Percentiles rank a stretch among this genome's conserved stretches.
These are phyloP conservation scores for Leucoma salicis DNA, from an alignment of 2,888 invertebrate genomes.

Conservation along the genomic window DNA sequence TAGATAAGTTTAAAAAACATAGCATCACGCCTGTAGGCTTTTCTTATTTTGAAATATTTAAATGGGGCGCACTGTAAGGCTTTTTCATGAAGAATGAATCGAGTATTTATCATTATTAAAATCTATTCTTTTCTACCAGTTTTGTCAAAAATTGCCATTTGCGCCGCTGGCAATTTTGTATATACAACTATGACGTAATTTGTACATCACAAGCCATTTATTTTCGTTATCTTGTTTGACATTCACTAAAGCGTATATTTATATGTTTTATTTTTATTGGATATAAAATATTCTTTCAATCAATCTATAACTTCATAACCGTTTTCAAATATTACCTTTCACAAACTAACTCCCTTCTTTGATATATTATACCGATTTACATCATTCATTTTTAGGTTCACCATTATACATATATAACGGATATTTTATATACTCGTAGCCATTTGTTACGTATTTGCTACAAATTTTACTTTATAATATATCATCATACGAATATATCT, in stretches of 20 bases:
- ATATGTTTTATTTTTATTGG: constrained; percentile 14
- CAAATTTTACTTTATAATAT: too few species aligned
- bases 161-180: constrained; percentile 20
- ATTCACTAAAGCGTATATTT: not conserved
- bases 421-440: too few species aligned
- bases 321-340: constrained; percentile 22
- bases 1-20: too few species aligned
- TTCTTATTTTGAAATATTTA: too few species aligned
- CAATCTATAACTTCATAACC: constrained; percentile 19
- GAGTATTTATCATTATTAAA: too few species aligned
- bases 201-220: not conserved
- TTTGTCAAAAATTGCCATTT: not conserved
- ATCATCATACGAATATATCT: too few species aligned
- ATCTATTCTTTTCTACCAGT: too few species aligned
- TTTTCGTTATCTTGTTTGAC: not conserved
- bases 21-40: too few species aligned
- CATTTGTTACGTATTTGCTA: too few species aligned
- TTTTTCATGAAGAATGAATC: too few species aligned
- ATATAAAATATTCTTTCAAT: constrained; percentile 23
- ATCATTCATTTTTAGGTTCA: constrained; percentile 14
- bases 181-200: constrained; percentile 38
- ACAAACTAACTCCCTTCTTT: constrained; percentile 21
- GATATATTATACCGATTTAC: constrained; percentile 24
- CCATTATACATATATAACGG: too few species aligned
- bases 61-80: too few species aligned